phyloP scores from a whole-genome alignment of 2,113 vertebrate species.

The Bubalus kerabau region DNA sequence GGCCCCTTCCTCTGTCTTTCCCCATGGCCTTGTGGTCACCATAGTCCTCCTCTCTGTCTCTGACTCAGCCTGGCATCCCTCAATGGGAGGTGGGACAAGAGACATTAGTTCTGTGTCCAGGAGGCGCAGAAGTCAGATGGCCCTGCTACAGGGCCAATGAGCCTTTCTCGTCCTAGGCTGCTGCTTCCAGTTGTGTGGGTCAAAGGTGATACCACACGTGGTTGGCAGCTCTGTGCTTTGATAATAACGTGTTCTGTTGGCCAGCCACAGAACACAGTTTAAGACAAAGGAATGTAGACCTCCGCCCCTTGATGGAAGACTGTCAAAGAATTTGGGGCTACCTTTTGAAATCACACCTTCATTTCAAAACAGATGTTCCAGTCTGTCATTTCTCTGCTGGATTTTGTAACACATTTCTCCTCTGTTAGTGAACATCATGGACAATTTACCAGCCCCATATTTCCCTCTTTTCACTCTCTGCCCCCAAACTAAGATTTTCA shows the following conservation, averaged over 20 bases:
- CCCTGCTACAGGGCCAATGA: not conserved
- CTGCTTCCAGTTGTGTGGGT: not conserved
- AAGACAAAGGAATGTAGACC: not conserved
- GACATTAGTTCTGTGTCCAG: not conserved
- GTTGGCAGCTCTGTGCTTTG: not conserved
- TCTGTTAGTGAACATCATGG: not conserved
- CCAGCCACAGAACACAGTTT: not conserved
- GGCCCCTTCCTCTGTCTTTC: not conserved
- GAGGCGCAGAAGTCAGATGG: not conserved
- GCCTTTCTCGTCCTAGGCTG: not conserved
- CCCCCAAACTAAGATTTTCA: not conserved
- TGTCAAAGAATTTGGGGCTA: not conserved
- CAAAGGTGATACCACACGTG: fast-evolving
- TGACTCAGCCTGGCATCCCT: not conserved
- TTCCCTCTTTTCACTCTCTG: not conserved
- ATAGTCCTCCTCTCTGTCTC: not conserved
- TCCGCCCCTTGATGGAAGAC: not conserved
- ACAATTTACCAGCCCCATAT: not conserved
- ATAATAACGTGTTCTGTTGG: not conserved
- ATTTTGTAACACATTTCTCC: not conserved
- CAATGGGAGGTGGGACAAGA: not conserved
- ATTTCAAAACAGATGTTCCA: not conserved
- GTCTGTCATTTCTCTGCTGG: not conserved
- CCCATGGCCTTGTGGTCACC: too few species aligned
- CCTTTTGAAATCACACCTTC: not conserved